These are phyloP conservation scores for Lepidurus arcticus DNA, from an alignment of 1,140 invertebrate genomes.

Conservation along the genomic window DNA sequence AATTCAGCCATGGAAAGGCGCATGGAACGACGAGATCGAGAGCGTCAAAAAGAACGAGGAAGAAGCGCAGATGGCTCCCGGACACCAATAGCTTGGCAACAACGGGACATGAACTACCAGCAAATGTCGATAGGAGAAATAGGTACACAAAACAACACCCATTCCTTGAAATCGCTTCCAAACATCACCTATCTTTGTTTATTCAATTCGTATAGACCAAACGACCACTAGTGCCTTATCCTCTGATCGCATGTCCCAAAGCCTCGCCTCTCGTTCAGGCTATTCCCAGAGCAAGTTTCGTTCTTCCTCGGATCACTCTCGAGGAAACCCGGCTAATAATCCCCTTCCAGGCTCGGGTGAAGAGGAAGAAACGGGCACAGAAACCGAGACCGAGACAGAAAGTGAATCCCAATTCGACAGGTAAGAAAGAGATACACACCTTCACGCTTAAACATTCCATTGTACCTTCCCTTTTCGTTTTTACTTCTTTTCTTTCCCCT, in stretches of 20 bases:
- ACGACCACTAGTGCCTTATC: conserved; percentile 20
- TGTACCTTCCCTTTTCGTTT: background rate
- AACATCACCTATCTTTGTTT: background rate
- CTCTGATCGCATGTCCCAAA: conserved; percentile 33
- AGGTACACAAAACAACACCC: conserved; percentile 14
- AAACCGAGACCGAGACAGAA: conserved; percentile 32
- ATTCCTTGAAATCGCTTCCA: background rate
- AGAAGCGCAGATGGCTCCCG: conserved; percentile 27
- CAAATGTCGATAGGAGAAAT: conserved; percentile 33
- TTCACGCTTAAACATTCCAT: no score
- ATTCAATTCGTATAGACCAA: background rate
- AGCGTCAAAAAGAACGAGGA: conserved; percentile 6
- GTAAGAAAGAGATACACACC: background rate
- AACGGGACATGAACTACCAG: conserved; percentile 32
- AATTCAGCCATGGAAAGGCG: background rate
- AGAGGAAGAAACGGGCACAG: background rate
- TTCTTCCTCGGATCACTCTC: background rate
- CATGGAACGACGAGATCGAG: background rate
- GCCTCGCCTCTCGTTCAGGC: conserved; percentile 30
- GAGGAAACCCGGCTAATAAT: background rate
- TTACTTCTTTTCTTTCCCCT: background rate
- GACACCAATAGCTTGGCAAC: conserved; percentile 34
- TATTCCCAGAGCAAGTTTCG: conserved; percentile 24
- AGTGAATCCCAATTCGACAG: conserved; percentile 31
- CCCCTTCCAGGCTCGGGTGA: background rate